A percentile compares a stretch with the other conserved stretches of the same genome.
These are phyloP conservation scores for Lagorchestes hirsutus DNA, from an alignment of 2,797 vertebrate genomes.

Conservation along the genomic window DNA sequence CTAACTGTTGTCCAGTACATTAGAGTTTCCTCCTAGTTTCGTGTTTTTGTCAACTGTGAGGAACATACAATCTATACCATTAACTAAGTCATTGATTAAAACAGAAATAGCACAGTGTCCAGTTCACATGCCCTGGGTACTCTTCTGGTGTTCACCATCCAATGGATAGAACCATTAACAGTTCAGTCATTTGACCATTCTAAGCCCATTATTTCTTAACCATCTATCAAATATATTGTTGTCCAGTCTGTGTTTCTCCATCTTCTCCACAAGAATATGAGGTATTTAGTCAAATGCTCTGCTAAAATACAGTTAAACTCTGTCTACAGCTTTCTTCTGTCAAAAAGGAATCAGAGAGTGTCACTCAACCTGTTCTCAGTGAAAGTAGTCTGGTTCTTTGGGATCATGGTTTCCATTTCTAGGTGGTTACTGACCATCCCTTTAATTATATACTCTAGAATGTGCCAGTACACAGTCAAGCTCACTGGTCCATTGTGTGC, in stretches of 20 bases:
- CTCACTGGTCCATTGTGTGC: not conserved
- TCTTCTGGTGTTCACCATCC: not conserved
- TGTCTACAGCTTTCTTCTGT: not conserved
- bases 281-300: not conserved
- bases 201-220: not conserved
- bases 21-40: not conserved
- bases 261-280: not conserved
- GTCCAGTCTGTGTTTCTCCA: not conserved
- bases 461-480: not conserved
- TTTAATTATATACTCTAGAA: not conserved
- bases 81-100: not conserved
- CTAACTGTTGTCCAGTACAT: not conserved
- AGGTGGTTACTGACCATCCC: not conserved
- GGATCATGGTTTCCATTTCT: not conserved
- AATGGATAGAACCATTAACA: not conserved
- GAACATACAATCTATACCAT: not conserved
- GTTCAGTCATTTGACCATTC: not conserved
- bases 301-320: not conserved
- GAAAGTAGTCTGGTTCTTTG: not conserved
- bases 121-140: not conserved
- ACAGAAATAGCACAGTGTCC: not conserved
- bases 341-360: not conserved
- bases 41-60: not conserved
- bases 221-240: not conserved
- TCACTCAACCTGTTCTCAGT: not conserved